phyloP scores from a whole-genome alignment of 2,888 invertebrate genomes.

The Erebia ligea region DNA sequence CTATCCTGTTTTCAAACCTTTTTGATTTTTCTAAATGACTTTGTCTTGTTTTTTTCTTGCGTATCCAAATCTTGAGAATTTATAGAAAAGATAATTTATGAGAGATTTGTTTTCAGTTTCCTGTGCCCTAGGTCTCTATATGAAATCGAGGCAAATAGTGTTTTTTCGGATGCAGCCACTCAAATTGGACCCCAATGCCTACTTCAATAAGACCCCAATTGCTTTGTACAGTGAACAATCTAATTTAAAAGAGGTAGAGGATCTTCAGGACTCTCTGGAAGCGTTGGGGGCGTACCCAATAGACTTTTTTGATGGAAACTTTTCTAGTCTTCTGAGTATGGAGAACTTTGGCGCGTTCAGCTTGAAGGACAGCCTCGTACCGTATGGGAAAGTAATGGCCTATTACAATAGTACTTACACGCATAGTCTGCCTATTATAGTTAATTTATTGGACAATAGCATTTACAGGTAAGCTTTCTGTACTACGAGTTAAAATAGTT shows the following conservation, averaged over 20 bases:
- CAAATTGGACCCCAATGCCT: conserved; percentile 84
- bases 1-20: too few relatives aligned
- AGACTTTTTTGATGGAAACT: conserved; percentile 86
- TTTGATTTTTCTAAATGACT: too few relatives aligned
- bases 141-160: conserved; percentile 84
- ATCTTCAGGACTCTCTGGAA: conserved; percentile 66
- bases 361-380: conserved; percentile 79
- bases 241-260: conserved; percentile 61
- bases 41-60: too few relatives aligned
- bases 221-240: conserved; percentile 84
- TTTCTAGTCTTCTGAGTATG: conserved; percentile 84
- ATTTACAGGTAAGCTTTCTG: conserved; percentile 84
- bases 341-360: conserved; percentile 87
- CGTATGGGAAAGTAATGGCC: conserved; percentile 83
- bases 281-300: conserved; percentile 69
- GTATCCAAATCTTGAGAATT: neutral
- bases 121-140: conserved; percentile 87
- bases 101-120: conserved; percentile 69
- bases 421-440: conserved; percentile 89
- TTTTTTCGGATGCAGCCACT: conserved; percentile 86
- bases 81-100: neutral
- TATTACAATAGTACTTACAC: conserved; percentile 91
- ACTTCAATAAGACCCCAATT: conserved; percentile 82
- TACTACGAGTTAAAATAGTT: neutral
- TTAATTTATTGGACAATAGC: conserved; percentile 88